Conservation (phyloP, 2,797 vertebrate species). For the Phylloscopus collybita region DNA sequence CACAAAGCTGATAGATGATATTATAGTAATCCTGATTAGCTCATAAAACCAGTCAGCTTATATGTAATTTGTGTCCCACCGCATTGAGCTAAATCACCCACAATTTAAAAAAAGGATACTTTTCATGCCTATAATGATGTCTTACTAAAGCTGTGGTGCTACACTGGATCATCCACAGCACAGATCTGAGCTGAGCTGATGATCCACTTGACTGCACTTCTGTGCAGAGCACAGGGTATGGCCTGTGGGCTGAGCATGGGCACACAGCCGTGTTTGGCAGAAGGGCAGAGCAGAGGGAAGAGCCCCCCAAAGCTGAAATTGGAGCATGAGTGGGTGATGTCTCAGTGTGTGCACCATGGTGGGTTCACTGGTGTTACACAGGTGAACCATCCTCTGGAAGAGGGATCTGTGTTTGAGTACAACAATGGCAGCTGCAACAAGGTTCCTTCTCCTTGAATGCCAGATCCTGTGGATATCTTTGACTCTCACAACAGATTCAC, state of each 20-base stretch:
- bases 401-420: not conserved
- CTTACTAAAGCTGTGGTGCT: not conserved
- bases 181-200: not conserved
- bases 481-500: not conserved
- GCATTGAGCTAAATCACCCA: slow-evolving; percentile 15
- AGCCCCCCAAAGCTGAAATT: not conserved
- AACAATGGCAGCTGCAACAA: not conserved
- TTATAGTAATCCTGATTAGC: slow-evolving; percentile 25
- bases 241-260: not conserved
- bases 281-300: not conserved
- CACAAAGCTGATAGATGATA: not conserved
- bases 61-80: slow-evolving; percentile 19
- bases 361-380: not conserved
- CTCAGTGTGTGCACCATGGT: fast-evolving
- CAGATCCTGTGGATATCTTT: not conserved
- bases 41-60: slow-evolving; percentile 15
- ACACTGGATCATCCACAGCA: not conserved
- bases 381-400: not conserved
- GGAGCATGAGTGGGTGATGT: fast-evolving
- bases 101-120: not conserved
- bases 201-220: not conserved
- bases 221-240: not conserved
- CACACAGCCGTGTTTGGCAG: not conserved
- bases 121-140: not conserved
- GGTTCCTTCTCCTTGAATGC: not conserved